Conservation (phyloP, 2,888 invertebrate species). For the Lissocephala sabroskyi region DNA sequence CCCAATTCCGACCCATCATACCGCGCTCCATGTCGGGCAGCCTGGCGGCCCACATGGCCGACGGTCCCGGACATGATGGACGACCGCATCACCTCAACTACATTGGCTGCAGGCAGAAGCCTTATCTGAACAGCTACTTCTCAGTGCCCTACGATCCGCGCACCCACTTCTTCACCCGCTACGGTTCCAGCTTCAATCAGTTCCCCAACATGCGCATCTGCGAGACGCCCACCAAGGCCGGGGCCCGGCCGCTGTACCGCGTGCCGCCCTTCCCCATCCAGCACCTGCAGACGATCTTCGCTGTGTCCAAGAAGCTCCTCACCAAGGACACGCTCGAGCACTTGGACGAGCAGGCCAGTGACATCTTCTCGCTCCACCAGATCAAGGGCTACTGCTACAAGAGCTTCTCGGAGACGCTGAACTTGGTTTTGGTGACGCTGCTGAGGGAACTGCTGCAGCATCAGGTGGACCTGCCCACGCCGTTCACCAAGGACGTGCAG, state of each 20-base stretch:
- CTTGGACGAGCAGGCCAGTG: constrained; percentile 87
- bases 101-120: constrained; percentile 44
- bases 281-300: constrained; percentile 85
- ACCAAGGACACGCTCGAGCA: constrained; percentile 87
- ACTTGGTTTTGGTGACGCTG: constrained; percentile 92
- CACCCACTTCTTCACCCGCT: constrained; percentile 90
- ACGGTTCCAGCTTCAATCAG: constrained; percentile 94
- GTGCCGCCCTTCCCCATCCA: constrained; percentile 75
- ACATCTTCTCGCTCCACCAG: constrained; percentile 82
- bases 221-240: constrained; percentile 80
- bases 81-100: constrained; percentile 42
- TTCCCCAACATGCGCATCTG: constrained; percentile 87
- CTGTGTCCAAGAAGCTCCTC: constrained; percentile 86
- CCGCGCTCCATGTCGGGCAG: constrained; percentile 92
- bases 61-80: constrained; percentile 69
- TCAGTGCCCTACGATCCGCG: constrained; percentile 85
- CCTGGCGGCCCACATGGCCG: constrained; percentile 76
- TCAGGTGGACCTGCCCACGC: constrained; percentile 89
- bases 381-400: constrained; percentile 92
- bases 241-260: constrained; percentile 29
- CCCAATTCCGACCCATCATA: constrained; percentile 89
- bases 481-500: constrained; percentile 94
- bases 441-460: constrained; percentile 91
- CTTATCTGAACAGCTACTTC: constrained; percentile 74
- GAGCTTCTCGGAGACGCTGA: constrained; percentile 95